Conservation (phyloP, 2,113 vertebrate species). For the Semicossyphus pulcher region DNA sequence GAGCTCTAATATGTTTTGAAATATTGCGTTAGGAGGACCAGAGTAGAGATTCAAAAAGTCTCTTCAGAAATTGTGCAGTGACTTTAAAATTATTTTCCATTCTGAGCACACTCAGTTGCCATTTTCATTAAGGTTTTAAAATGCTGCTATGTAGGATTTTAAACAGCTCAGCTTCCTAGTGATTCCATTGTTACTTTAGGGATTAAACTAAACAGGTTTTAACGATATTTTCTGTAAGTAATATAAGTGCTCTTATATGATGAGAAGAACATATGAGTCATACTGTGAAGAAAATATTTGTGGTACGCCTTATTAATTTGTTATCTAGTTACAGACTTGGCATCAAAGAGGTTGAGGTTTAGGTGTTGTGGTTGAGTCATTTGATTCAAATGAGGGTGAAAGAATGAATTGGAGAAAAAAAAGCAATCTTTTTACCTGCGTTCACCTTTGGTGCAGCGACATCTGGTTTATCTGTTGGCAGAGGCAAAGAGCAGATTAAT, state of each 20-base stretch:
- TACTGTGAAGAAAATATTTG: neutral
- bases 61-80: no score
- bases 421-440: neutral
- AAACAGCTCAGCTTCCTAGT: neutral
- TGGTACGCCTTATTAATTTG: neutral
- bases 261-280: slow-evolving; percentile 2
- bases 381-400: no score
- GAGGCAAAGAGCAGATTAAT: slow-evolving; percentile 4
- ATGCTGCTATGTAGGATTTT: neutral
- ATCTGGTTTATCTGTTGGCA: neutral
- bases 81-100: no score
- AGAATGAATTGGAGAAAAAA: no score
- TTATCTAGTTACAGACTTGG: neutral
- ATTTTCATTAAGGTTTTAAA: neutral
- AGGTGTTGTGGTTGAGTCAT: neutral
- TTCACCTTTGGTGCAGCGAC: accelerated
- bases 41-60: neutral
- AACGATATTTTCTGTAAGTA: neutral
- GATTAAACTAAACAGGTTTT: neutral
- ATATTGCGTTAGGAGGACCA: neutral
- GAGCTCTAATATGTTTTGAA: slow-evolving; percentile 2
- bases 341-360: neutral
- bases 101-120: no score
- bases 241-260: neutral
- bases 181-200: neutral